phyloP scores from a whole-genome alignment of 2,888 invertebrate genomes.

The Papilio protenor region DNA sequence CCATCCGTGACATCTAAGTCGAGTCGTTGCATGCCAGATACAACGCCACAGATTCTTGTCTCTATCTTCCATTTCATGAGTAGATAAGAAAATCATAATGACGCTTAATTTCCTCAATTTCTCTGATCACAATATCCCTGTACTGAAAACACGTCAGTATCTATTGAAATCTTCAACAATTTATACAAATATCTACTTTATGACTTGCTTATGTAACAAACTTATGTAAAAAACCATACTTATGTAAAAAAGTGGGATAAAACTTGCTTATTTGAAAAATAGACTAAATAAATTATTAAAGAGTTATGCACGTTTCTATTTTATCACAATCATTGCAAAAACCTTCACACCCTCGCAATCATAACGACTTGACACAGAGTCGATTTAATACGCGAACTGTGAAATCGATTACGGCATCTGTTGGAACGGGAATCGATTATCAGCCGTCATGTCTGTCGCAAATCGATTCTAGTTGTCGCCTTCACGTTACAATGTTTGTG shows the following conservation, averaged over 20 bases:
- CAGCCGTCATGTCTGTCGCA: slow-evolving; percentile 73
- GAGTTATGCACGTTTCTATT: slow-evolving; percentile 28
- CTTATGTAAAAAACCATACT: not conserved
- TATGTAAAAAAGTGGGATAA: not conserved
- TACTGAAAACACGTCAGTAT: no score
- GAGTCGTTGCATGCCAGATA: no score
- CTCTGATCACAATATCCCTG: no score
- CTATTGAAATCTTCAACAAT: no score
- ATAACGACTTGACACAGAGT: slow-evolving; percentile 43
- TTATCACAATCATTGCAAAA: slow-evolving; percentile 46
- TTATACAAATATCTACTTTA: not conserved
- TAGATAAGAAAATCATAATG: no score
- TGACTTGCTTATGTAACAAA: not conserved
- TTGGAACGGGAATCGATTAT: slow-evolving; percentile 75
- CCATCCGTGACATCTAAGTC: no score
- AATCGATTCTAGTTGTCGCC: slow-evolving; percentile 81
- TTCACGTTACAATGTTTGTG: slow-evolving; percentile 59
- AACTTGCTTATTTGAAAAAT: not conserved
- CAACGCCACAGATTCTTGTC: no score
- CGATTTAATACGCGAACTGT: slow-evolving; percentile 47
- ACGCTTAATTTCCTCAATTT: no score
- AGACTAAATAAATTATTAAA: slow-evolving; percentile 20
- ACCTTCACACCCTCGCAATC: slow-evolving; percentile 50
- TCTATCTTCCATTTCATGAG: no score
- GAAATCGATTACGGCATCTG: slow-evolving; percentile 70